A percentile compares a stretch with the other conserved stretches of the same genome.
phyloP scores from a whole-genome alignment of 2,113 vertebrate genomes.

The Seriola aureovittata region DNA sequence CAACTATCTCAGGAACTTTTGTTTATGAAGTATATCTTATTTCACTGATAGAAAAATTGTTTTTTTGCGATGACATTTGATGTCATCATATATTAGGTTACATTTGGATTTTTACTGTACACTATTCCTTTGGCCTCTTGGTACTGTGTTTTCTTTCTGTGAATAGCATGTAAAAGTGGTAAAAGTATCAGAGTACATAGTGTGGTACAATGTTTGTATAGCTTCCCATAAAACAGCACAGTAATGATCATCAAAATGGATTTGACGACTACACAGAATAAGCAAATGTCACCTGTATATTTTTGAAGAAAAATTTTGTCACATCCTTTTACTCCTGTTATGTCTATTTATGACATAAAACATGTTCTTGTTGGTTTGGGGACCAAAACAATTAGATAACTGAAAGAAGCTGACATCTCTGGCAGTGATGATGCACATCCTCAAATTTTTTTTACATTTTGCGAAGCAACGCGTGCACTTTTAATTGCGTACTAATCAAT shows the following conservation, averaged over 20 bases:
- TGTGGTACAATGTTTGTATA: not conserved
- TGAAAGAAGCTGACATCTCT: not conserved
- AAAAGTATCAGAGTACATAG: not conserved
- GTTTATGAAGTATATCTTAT: not conserved
- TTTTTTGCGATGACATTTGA: not conserved
- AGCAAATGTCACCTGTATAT: not conserved
- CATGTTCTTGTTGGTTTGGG: constrained; percentile 15
- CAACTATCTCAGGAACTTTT: not conserved
- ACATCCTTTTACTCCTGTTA: constrained; percentile 6
- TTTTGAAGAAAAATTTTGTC: not conserved
- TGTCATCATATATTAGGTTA: not conserved
- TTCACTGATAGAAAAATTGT: not conserved
- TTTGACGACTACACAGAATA: not conserved
- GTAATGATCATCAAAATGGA: not conserved
- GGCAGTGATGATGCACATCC: constrained; percentile 10
- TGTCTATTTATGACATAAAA: not conserved
- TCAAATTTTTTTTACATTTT: constrained; percentile 14
- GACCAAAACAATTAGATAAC: not conserved
- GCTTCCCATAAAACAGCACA: not conserved
- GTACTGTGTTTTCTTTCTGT: not conserved
- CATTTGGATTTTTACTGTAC: not conserved
- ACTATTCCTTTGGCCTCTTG: not conserved
- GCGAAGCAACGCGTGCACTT: constrained; percentile 22
- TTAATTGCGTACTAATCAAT: constrained; percentile 27
- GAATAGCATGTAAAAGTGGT: not conserved